Conservation (phyloP, 2,888 invertebrate species). For the Cosmopolites sordidus region DNA sequence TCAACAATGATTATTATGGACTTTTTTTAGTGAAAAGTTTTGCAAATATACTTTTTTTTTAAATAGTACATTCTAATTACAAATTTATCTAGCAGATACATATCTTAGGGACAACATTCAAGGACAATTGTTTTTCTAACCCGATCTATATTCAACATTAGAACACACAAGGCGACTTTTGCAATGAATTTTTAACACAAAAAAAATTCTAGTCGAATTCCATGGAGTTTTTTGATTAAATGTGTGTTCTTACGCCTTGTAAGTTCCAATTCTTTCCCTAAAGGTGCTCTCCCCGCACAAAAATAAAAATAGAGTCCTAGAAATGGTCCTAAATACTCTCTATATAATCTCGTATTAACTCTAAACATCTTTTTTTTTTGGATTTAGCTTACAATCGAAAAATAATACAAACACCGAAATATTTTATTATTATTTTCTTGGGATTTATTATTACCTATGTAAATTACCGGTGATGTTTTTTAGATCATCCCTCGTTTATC, state of each 20-base stretch:
- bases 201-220: too few species aligned
- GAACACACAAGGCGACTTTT: too few species aligned
- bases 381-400: slow-evolving; percentile 10
- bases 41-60: slow-evolving; percentile 22
- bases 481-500: too few species aligned
- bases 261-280: not conserved
- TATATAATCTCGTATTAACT: slow-evolving; percentile 14
- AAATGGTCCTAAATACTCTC: slow-evolving; percentile 13
- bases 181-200: too few species aligned
- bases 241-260: not conserved
- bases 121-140: slow-evolving; percentile 14
- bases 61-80: slow-evolving; percentile 25
- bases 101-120: slow-evolving; percentile 21
- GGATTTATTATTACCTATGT: slow-evolving; percentile 6
- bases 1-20: too few species aligned
- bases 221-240: not conserved
- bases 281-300: not conserved
- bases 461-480: slow-evolving; percentile 9
- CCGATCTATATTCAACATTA: too few species aligned
- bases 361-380: slow-evolving; percentile 16
- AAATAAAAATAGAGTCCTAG: slow-evolving; percentile 11
- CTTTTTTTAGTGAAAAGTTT: not conserved
- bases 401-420: slow-evolving; percentile 19
- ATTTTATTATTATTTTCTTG: slow-evolving; percentile 9
- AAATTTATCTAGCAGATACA: slow-evolving; percentile 24